Evolutionary conservation across 2,797 vertebrate species (phyloP), one percentile per base, ranked within the genome.

Genomic region (Melanotaenia parkinsoni): DNA sequence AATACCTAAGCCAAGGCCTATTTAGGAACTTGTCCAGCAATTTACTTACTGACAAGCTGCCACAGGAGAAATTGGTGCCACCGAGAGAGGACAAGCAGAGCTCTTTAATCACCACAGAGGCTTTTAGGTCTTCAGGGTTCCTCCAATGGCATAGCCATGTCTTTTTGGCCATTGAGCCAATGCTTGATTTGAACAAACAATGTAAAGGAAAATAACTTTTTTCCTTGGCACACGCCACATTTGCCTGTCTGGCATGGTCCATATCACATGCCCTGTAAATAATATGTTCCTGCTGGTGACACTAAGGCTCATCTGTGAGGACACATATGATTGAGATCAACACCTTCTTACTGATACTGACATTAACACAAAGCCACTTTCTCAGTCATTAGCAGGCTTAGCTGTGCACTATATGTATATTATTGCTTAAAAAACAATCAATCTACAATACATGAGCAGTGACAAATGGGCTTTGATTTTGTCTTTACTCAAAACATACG

Each of bases 131-230:
- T 69, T 78, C 67, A 61, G 77, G 85, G 57, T 63, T 58, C 64
- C 62, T 45, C 24, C 64, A 43, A 87, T 76, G 9, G n/a, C 47
- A 22, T 22, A 10, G 70, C 59, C 76, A 76, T 91, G 60, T 74
- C 72, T 50, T 74, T 53, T 61, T 78, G 58, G 81, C 71, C 59
- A 66, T 28, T 4, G 60, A 67, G 83, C 73, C 77, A 77, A 79
- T 26, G 24, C 63, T 83, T 89, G 84, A 93, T 91, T 90, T 76
- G 67, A 83, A 76, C 69, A 85, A 89, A 87, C 70, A 68, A 58
- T 61, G 83, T 70, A 63, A 54, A 71, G 59, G 65, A 47, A 82
- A 78, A 71, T 73, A 0, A 74, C 85, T 86, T 80, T 65, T 69
- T 81, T 87, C 35, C 62, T 78, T 88, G 79, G 73, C 75, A 86